Conservation (phyloP, 2,797 vertebrate genomes). For the Labroides dimidiatus region DNA sequence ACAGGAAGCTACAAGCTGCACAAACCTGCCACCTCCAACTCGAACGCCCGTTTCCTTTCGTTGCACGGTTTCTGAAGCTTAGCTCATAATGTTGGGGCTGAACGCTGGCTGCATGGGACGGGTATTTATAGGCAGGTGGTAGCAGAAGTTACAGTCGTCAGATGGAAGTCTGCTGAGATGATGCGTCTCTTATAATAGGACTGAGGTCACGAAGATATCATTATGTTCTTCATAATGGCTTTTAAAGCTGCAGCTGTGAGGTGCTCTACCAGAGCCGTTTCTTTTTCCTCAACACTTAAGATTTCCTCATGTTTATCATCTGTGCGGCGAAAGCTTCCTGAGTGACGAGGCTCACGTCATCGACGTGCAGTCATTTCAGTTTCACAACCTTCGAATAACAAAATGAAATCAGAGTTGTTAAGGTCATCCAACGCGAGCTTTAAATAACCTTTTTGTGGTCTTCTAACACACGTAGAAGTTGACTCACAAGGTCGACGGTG, state of each 20-base stretch:
- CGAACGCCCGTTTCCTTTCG: background rate
- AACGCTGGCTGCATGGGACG: slow-evolving; percentile 4
- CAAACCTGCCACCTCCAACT: slow-evolving; percentile 16
- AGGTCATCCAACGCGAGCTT: background rate
- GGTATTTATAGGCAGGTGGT: slow-evolving; percentile 59
- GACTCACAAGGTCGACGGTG: slow-evolving; percentile 37
- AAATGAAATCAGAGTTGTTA: slow-evolving; percentile 21
- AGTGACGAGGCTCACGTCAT: slow-evolving; percentile 9
- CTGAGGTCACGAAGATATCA: slow-evolving; percentile 53
- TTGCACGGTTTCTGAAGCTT: slow-evolving; percentile 18
- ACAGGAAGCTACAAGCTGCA: slow-evolving; percentile 19
- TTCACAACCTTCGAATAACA: slow-evolving; percentile 17
- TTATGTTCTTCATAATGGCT: slow-evolving; percentile 44
- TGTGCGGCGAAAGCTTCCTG: slow-evolving; percentile 1
- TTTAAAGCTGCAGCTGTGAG: slow-evolving; percentile 15
- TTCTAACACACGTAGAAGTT: slow-evolving; percentile 1
- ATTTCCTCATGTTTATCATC: too few species aligned
- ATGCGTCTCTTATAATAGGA: slow-evolving; percentile 52
- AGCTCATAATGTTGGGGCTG: slow-evolving; percentile 12
- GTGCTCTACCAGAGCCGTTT: background rate
- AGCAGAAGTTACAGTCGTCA: slow-evolving; percentile 54
- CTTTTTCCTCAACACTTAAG: background rate
- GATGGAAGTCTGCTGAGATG: slow-evolving; percentile 46
- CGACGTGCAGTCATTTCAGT: background rate
- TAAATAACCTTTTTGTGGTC: slow-evolving; percentile 23